phyloP scores from a whole-genome alignment of 2,888 invertebrate species.

The Drymonia ruficornis region DNA sequence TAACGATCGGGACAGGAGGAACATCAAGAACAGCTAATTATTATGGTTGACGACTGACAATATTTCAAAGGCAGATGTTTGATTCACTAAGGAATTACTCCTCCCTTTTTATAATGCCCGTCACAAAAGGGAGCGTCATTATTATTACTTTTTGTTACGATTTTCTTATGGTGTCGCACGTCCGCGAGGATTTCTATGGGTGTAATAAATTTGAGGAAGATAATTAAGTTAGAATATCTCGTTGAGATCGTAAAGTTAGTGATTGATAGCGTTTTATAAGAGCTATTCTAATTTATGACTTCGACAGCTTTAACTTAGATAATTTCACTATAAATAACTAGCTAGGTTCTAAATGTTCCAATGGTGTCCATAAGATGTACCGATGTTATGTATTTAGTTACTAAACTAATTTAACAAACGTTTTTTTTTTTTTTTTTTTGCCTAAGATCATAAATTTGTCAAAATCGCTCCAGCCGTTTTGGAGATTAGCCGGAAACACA shows the following conservation, averaged over 20 bases:
- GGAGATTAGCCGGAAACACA: too few relatives aligned
- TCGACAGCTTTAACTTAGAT: not conserved
- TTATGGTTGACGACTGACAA: conserved; percentile 60
- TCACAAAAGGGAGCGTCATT: conserved; percentile 44
- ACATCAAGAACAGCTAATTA: conserved; percentile 57
- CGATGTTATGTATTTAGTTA: too few relatives aligned
- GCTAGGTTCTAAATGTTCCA: too few relatives aligned
- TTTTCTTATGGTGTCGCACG: conserved; percentile 48
- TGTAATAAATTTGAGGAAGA: conserved; percentile 47
- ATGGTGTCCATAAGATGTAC: too few relatives aligned
- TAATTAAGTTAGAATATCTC: conserved; percentile 35
- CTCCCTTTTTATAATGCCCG: conserved; percentile 47
- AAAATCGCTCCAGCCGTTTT: too few relatives aligned
- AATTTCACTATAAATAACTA: conserved; percentile 12
- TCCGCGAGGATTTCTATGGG: conserved; percentile 54
- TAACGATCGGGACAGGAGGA: conserved; percentile 52
- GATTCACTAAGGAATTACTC: conserved; percentile 55
- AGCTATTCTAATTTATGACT: conserved; percentile 19
- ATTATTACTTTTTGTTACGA: conserved; percentile 51
- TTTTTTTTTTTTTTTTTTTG: too few relatives aligned
- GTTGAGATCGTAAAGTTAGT: conserved; percentile 23
- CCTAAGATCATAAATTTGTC: too few relatives aligned
- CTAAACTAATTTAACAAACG: too few relatives aligned
- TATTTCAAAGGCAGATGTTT: conserved; percentile 63
- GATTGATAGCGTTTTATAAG: conserved; percentile 19